Conservation (phyloP, 2,797 vertebrate genomes). For the Pangasius larnaudii region DNA sequence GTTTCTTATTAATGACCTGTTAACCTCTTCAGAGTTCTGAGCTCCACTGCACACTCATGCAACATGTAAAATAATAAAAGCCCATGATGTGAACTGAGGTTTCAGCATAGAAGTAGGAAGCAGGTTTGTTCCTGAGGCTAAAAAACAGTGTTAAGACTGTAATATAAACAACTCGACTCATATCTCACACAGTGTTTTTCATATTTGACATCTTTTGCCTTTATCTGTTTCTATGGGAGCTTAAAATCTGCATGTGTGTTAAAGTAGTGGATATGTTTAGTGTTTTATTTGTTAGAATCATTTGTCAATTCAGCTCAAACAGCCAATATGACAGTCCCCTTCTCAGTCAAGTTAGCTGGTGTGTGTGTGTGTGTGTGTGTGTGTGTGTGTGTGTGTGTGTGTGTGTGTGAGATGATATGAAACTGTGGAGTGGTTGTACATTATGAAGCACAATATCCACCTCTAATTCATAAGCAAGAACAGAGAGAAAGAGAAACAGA, state of each 20-base stretch:
- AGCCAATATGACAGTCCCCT: background rate
- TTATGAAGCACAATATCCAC: background rate
- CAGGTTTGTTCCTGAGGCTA: conserved; percentile 5
- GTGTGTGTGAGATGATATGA: background rate
- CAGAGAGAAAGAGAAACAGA: background rate
- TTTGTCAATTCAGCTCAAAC: conserved; percentile 10
- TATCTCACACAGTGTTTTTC: conserved; percentile 7
- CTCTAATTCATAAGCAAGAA: background rate
- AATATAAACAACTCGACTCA: conserved; percentile 29
- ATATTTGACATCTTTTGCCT: conserved; percentile 7
- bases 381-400: background rate
- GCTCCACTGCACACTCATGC: background rate
- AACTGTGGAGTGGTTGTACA: conserved; percentile 1
- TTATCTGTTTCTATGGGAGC: conserved; percentile 39
- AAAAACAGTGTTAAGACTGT: conserved; percentile 56
- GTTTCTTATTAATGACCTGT: background rate
- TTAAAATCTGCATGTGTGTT: conserved; percentile 19
- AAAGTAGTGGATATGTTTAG: conserved; percentile 32
- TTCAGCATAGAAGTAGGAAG: conserved; percentile 14
- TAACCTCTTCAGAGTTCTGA: background rate
- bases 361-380: background rate
- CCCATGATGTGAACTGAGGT: background rate
- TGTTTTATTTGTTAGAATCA: background rate
- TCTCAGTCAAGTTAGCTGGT: background rate
- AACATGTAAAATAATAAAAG: conserved; percentile 5